Evolutionary conservation across 2,888 invertebrate species (phyloP), one percentile per base, ranked within the genome.

Genomic region (Tetanocera ferruginea): DNA sequence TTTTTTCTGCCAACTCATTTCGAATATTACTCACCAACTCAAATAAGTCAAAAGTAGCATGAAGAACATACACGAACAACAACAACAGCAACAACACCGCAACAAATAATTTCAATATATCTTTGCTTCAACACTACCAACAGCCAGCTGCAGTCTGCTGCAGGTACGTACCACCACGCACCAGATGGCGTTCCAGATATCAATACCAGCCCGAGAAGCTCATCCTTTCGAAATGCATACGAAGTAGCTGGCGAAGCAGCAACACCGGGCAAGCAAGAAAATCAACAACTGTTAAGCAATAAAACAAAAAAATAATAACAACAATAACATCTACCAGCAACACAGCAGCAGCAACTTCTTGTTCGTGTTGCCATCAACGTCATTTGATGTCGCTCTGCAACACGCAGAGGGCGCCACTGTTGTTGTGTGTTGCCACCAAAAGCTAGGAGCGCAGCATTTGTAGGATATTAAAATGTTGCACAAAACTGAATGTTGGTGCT

Each of bases 361-460:
- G 19, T 76, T 43, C 52, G 34, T 43, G 31, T 37, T 34, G 34
- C 19, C 64, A 52, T 60, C 72, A 55, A 57, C 72, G 60, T 51
- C 72, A 72, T 60, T 60, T 37, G 19, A 9, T 37, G 49, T 60
- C 64, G 51, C 64, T 76, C 73, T 64, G 72, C 77, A 76, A 76
- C 71, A 70, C 78, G 79, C 80, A 81, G 80, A 81, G 79, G 82
- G 79, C 81, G 85, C 85, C 83, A 86, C 85, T 88, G 87, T 88
- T 87, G 87, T 88, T 87, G 88, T 87, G 87, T 85, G 85, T 83
- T 88, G 87, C 88, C 88, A 87, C 88, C 85, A 87, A 84, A 82
- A 80, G 84, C 83, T 85, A 84, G 87, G 87, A 76, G 77, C 64
- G 19, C 81, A 82, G 79, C 25, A 77, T 62, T 3, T 8, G 49